These are phyloP conservation scores for Andrena cerasifolii DNA, from an alignment of 1,140 invertebrate species.

Conservation along the genomic window DNA sequence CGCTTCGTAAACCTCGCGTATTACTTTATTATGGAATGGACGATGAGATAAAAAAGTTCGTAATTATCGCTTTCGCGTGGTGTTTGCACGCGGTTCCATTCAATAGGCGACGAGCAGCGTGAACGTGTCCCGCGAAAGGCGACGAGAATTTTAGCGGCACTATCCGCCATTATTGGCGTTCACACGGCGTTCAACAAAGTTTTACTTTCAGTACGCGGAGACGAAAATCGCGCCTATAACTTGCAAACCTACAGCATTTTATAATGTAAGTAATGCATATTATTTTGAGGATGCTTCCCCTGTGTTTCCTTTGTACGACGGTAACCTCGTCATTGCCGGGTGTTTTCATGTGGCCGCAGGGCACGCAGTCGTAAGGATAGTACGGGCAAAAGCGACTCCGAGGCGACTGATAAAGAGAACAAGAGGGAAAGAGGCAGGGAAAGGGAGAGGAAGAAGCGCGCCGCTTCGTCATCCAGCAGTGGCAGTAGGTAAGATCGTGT, in stretches of 20 bases:
- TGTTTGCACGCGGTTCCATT: background rate
- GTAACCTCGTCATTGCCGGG: background rate
- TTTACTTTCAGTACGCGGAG: conserved; percentile 14
- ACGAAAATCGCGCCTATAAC: background rate
- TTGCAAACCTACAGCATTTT: background rate
- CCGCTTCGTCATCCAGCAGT: conserved; percentile 89
- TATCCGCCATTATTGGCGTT: conserved; percentile 57
- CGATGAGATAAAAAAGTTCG: conserved; percentile 21
- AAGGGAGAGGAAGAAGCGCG: conserved; percentile 86
- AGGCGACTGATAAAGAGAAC: conserved; percentile 86
- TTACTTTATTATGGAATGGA: conserved; percentile 30
- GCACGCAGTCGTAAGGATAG: conserved; percentile 85
- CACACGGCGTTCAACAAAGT: conserved; percentile 17
- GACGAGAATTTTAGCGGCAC: conserved; percentile 27
- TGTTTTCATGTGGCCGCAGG: conserved; percentile 76
- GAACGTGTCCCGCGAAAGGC: background rate
- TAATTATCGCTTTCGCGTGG: background rate
- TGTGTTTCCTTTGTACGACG: background rate
- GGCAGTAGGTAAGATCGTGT: conserved; percentile 86
- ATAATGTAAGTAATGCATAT: conserved; percentile 52
- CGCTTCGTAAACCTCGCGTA: conserved; percentile 6
- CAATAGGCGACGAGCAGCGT: background rate
- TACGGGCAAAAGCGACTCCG: conserved; percentile 83
- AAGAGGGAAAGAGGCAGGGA: conserved; percentile 86
- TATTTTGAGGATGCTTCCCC: background rate